Base-by-base conservation (phyloP, 1,140 invertebrate species). In the Planococcus citri region DNA sequence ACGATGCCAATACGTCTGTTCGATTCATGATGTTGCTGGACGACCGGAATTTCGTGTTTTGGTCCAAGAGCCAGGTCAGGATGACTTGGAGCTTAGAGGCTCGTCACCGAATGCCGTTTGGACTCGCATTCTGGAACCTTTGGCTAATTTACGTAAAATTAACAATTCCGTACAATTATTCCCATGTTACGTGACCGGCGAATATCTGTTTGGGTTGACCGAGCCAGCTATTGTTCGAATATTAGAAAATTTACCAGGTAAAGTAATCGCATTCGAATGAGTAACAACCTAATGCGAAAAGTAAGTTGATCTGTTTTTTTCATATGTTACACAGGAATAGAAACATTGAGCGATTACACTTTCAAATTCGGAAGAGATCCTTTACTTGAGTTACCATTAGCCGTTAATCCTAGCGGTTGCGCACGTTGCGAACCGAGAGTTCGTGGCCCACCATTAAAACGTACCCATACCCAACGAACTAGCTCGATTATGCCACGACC, bases 311-410 rank as follows among this genome's bases (percentile, higher is more conserved):
- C n/a, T n/a, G n/a, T 9, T 51, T 51, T 51, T 14, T n/a, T 51
- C 29, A 33, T 33, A 12, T 33, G 12, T 33, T 51, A 20, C 33
- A 14, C 84, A 78, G 96, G 97, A 6, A 88, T 98, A 70, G 97
- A 99, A 76, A 94, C 93, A 1, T 80, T 99, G 27, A 88, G 88
- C 37, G 93, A 97, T 79, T 99, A 99, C 80, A 88, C 90, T 73
- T 98, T 98, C 78, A 96, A 96, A 79, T 98, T 95, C 81, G 94
- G 93, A 17, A 83, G 92, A 24, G 95, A 95, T 78, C 94, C 94
- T 10, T 78, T 98, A 57, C 84, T 99, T 68, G 95, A 98, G 78
- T 83, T 98, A 74, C 96, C 97, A 20, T 81, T 98, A 69, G 94
- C 95, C 24, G 91, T 98, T 71, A 99, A 99, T 83, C 95, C 95